Evolutionary conservation across 2,797 vertebrate species (phyloP), one percentile per base, ranked within the genome.

Genomic region (Clarias fuscus): DNA sequence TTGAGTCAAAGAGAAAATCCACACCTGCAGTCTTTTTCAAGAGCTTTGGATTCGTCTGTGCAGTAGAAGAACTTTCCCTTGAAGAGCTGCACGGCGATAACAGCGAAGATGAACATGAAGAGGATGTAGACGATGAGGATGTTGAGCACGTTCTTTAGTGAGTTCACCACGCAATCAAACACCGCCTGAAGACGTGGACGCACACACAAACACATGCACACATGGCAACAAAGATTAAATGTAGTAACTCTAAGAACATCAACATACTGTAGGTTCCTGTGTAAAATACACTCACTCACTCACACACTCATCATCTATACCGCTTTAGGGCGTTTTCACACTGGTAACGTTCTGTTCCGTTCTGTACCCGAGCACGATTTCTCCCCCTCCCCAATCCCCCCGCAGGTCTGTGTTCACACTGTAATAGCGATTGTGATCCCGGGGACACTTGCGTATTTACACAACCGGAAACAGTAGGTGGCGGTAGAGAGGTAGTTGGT

Each of bases 31-130:
- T 99, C 98, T 89, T 96, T 97, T 94, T 99, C 95, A 92, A 98
- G 94, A 79, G 96, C 96, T 91, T 99, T 99, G 15, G 98, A 99
- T 91, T 98, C 97, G 0, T 99, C 98, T 0, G 98, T 99, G 95
- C 98, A 99, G 94, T 98, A 99, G 95, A 99, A 99, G 91, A 99
- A 99, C 84, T 97, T 97, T 22, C 98, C 98, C 90, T 99, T 99
- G 93, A 99, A 99, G 86, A 99, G 97, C 93, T 99, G 98, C 88
- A 99, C 98, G 0, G 98, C 98, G 8, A 99, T 98, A 84, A 99
- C 98, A 0, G 98, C 98, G 1, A 99, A 99, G 92, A 99, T 99
- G 95, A 99, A 98, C 98, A 99, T 99, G 95, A 99, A 99, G 91
- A 99, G 98, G 92, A 99, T 96, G 94, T 99, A 99, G 86, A 99